Base-by-base conservation (phyloP, 2,888 invertebrate genomes). In the Melanophora roralis region DNA sequence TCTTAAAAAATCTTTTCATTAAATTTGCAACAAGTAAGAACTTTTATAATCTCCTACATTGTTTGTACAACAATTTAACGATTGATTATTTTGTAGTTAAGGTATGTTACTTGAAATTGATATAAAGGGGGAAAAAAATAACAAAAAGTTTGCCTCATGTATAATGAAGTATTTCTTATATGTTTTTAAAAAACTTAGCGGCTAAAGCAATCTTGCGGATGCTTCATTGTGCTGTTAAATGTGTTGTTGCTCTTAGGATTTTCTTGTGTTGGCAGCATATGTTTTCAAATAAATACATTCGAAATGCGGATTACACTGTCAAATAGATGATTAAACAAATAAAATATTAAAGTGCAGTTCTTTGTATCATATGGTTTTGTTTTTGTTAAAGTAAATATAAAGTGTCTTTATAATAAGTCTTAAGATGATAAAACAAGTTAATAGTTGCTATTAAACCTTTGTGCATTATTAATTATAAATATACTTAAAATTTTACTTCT, bases 281-380 rank as follows among this genome's bases (percentile, higher is more conserved):
- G 27, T 43, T 43, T 34, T n/a, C 23, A 51, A 67, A 67, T 60
- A 12, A 74, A 74, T 67, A 59, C 51, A 67, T 60, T 51, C 59
- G 59, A 40, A 43, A 67, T 74, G 43, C 67, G 49, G 67, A 36
- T 53, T 51, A 60, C 32, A 60, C 65, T 67, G 59, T 74, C 73
- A 67, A 59, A 49, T 67, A 38, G 45, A 60, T 74, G 74, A 60
- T 51, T 59, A 43, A 43, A 53, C 43, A 53, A 34, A 60, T 74
- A 67, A 64, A 55, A 34, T 43, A 6, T 9, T 4, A 51, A 64
- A 36, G 6, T 34, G 9, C 21, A 21, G 19, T 16, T 45, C 21
- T 45, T 11, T 40, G 8, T 32, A 51, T 27, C 12, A 40, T 8
- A 7, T 12, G 4, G 14, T 11, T 47, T 62, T 34, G 8, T 43